phyloP scores from a whole-genome alignment of 1,140 invertebrate species.

The Lucilia sericata region DNA sequence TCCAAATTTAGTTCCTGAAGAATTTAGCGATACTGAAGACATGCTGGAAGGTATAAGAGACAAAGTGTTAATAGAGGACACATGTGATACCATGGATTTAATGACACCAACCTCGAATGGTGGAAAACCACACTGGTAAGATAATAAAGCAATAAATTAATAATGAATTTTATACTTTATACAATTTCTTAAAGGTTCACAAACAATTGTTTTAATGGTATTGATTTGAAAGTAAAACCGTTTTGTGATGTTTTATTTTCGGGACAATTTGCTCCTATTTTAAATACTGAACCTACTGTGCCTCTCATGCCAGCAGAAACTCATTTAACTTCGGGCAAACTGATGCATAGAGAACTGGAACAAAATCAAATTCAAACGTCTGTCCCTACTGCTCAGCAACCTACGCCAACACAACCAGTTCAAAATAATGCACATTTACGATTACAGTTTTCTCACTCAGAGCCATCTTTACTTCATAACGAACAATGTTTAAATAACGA shows the following conservation, averaged over 20 bases:
- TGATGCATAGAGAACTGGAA: not conserved
- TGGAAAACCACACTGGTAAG: constrained; percentile 55
- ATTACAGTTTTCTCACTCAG: not conserved
- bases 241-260: constrained; percentile 45
- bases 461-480: not conserved
- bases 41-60: constrained; percentile 83
- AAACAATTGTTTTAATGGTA: constrained; percentile 61
- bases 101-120: constrained; percentile 58
- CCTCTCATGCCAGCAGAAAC: constrained; percentile 18
- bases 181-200: constrained; percentile 52
- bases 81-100: constrained; percentile 62
- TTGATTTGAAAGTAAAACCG: constrained; percentile 47
- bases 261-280: constrained; percentile 38
- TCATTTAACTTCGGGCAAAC: constrained; percentile 1
- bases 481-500: not conserved
- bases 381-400: not conserved
- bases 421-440: not conserved
- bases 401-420: not conserved
- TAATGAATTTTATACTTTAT: not conserved
- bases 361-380: not conserved
- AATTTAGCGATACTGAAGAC: constrained; percentile 86
- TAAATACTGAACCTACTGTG: constrained; percentile 30
- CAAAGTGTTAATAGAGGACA: constrained; percentile 66
- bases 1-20: constrained; percentile 56
- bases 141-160: not conserved